Percentiles rank a stretch among this genome's conserved stretches.
Evolutionary conservation across 2,113 vertebrate genomes (phyloP).

Genomic region (Anarhynchus alexandrinus): DNA sequence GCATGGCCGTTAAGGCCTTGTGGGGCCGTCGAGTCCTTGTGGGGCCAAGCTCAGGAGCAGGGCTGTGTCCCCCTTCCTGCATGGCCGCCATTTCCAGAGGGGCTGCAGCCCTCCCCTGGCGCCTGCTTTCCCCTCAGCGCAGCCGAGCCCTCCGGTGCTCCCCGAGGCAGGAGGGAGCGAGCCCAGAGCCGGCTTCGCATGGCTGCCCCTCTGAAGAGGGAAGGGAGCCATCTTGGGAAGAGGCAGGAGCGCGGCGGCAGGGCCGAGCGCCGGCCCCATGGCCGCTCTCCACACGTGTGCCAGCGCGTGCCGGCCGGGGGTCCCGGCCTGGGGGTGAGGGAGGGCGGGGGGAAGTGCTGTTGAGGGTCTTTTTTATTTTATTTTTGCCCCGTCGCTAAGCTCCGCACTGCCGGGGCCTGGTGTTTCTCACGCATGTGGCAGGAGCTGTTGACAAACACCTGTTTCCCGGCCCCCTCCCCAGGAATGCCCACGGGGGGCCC

Average conservation of each 20-base stretch:
- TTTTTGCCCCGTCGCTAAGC: constrained; percentile 14
- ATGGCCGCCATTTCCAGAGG: not conserved
- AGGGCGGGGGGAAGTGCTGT: not conserved
- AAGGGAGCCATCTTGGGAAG: constrained; percentile 49
- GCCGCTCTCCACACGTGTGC: fast-evolving
- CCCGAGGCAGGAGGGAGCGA: fast-evolving
- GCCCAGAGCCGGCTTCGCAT: not conserved
- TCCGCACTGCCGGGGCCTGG: not conserved
- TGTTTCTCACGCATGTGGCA: not conserved
- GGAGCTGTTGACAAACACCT: constrained; percentile 64
- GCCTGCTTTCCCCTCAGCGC: fast-evolving
- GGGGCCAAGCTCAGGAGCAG: not conserved
- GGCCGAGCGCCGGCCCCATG: not conserved
- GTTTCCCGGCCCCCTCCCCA: constrained; percentile 39
- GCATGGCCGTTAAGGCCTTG: not conserved
- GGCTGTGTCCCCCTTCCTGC: fast-evolving
- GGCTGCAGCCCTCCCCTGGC: not conserved
- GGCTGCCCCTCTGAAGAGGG: not conserved
- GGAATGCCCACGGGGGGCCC: constrained; percentile 19
- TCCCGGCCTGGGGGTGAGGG: not conserved
- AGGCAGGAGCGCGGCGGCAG: not conserved
- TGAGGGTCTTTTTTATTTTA: not conserved
- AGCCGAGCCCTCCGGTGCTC: not conserved
- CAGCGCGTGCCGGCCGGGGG: not conserved
- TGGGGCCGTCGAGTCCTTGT: no score